A percentile compares a stretch with the other conserved stretches of the same genome.
phyloP scores from a whole-genome alignment of 1,140 invertebrate species.

The Drosophila funebris region DNA sequence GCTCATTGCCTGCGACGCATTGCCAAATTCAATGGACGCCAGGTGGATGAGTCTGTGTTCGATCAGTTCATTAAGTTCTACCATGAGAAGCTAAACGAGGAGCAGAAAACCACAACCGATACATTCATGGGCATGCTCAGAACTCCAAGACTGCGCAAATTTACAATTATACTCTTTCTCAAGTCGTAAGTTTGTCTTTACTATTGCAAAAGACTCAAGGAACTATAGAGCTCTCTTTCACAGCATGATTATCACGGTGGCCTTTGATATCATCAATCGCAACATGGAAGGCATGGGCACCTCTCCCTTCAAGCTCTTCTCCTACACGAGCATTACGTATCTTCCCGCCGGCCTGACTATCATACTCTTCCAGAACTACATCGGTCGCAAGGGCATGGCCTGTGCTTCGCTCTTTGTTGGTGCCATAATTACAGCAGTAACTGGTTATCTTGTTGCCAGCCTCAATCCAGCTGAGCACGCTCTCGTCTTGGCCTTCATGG shows the following conservation, averaged over 20 bases:
- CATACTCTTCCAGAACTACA: constrained; percentile 85
- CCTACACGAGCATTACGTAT: constrained; percentile 84
- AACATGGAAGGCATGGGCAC: constrained; percentile 86
- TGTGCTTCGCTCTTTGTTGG: constrained; percentile 85
- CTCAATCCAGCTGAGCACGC: constrained; percentile 54
- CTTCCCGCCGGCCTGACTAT: constrained; percentile 85
- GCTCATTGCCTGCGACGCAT: constrained; percentile 85
- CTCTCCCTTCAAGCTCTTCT: constrained; percentile 86
- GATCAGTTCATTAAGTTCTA: constrained; percentile 81
- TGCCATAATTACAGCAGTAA: constrained; percentile 84
- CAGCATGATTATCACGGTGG: constrained; percentile 86
- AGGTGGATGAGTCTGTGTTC: constrained; percentile 83
- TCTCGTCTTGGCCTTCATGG: constrained; percentile 63
- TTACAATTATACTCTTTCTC: constrained; percentile 85
- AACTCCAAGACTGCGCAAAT: constrained; percentile 85
- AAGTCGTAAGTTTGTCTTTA: constrained; percentile 84
- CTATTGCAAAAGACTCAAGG: background rate
- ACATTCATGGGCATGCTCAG: constrained; percentile 84
- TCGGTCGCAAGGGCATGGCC: constrained; percentile 86
- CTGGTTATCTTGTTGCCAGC: constrained; percentile 76
- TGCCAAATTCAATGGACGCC: constrained; percentile 85
- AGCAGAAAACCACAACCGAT: constrained; percentile 46
- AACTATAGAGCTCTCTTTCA: background rate
- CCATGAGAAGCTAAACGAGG: constrained; percentile 49
- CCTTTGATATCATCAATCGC: constrained; percentile 86